A percentile compares a stretch with the other conserved stretches of the same genome.
These are phyloP conservation scores for Hippopotamus amphibius DNA, from an alignment of 2,113 vertebrate genomes.

Conservation along the genomic window DNA sequence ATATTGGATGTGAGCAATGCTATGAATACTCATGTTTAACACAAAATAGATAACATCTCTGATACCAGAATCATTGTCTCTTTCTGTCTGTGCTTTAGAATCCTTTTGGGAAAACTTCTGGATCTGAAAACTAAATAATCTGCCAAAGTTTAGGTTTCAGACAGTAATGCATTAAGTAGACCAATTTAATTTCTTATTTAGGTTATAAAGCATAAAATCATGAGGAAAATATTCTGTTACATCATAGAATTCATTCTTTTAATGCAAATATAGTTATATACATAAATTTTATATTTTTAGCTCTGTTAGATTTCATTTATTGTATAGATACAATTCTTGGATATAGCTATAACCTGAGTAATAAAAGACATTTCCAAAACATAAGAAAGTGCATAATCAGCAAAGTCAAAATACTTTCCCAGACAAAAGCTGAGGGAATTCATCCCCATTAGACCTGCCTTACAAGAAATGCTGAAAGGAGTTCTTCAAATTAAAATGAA, in stretches of 20 bases:
- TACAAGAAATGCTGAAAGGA: background rate
- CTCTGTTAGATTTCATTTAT: background rate
- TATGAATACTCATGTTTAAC: background rate
- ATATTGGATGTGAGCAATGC: background rate
- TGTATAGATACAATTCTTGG: background rate
- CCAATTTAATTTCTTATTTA: constrained; percentile 35
- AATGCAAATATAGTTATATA: background rate
- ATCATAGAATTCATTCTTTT: background rate
- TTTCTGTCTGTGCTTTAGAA: background rate
- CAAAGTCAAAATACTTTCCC: background rate
- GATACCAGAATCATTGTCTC: background rate
- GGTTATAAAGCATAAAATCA: background rate
- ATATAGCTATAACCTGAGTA: background rate
- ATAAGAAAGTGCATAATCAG: background rate
- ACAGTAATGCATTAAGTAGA: background rate
- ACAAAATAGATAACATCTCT: background rate
- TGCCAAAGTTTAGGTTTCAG: constrained; percentile 2
- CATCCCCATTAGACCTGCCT: background rate
- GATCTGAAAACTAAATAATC: constrained; percentile 7
- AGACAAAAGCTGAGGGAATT: background rate
- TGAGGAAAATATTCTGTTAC: constrained; percentile 6
- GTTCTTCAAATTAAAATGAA: background rate
- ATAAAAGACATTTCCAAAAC: background rate
- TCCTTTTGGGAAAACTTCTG: background rate
- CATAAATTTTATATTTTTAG: background rate